A percentile compares a stretch with the other conserved stretches of the same genome.
Conservation (phyloP, 2,797 vertebrate genomes). For the Staurois parvus region DNA sequence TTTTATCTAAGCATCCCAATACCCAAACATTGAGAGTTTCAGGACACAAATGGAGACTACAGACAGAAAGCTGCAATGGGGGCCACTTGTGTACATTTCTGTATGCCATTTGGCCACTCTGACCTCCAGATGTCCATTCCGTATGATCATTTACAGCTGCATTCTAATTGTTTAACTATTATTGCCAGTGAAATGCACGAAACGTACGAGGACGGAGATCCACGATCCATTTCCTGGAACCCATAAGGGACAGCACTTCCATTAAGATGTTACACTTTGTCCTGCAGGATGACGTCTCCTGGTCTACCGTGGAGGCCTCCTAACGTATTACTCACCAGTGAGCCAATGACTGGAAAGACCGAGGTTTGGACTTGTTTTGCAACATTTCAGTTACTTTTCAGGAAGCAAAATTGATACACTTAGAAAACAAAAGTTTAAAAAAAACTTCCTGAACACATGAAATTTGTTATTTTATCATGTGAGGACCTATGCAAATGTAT, state of each 20-base stretch:
- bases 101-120: background rate
- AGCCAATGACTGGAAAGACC: background rate
- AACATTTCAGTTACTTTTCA: background rate
- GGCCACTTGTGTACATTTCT: background rate
- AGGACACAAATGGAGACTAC: background rate
- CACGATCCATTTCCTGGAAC: conserved; percentile 20
- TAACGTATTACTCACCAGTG: background rate
- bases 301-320: background rate
- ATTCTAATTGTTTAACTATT: conserved; percentile 29
- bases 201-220: conserved; percentile 2
- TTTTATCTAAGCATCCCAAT: too few species aligned
- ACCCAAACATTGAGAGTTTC: too few species aligned
- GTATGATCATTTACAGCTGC: conserved; percentile 33
- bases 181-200: conserved; percentile 34
- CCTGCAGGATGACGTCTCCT: background rate
- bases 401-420: background rate
- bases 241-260: background rate
- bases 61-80: background rate
- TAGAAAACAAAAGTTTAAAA: background rate
- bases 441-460: background rate
- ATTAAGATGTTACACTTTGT: background rate
- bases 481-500: too few species aligned
- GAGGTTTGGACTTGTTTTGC: background rate
- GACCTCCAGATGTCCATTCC: conserved; percentile 26
- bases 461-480: background rate